Conservation (phyloP, 2,113 vertebrate species). For the Anolis sagrei region DNA sequence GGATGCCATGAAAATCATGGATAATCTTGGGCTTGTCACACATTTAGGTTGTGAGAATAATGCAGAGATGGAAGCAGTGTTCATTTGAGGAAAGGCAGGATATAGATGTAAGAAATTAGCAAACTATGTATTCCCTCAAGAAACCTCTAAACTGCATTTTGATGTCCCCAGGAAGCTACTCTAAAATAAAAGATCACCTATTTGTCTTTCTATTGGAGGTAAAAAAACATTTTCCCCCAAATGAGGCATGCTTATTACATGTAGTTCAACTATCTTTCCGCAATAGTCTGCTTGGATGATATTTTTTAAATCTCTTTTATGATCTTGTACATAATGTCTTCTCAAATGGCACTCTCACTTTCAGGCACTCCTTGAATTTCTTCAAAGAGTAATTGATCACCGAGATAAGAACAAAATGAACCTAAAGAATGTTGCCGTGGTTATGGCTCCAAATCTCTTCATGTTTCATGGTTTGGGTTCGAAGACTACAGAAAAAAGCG, state of each 20-base stretch:
- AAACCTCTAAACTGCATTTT: not conserved
- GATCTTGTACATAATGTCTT: constrained; percentile 3
- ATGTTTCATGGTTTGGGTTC: constrained; percentile 85
- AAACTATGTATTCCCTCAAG: not conserved
- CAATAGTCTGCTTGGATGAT: not conserved
- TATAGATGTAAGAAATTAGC: not conserved
- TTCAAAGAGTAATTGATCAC: constrained; percentile 90
- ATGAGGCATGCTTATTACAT: not conserved
- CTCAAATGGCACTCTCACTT: constrained; percentile 59
- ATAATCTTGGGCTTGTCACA: not conserved
- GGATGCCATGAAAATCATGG: not conserved
- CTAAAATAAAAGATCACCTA: not conserved
- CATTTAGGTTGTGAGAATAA: not conserved
- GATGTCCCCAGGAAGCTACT: not conserved
- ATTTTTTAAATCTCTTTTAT: not conserved
- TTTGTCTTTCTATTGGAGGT: not conserved
- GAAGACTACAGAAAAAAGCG: constrained; percentile 86
- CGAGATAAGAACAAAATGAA: constrained; percentile 95
- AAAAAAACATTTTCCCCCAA: not conserved
- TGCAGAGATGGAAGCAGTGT: not conserved
- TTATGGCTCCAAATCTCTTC: constrained; percentile 99
- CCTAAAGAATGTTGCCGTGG: constrained; percentile 91
- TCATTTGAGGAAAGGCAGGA: not conserved
- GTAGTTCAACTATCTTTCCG: constrained; percentile 20
- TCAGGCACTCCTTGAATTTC: constrained; percentile 94